Conservation (phyloP, 1,140 invertebrate species). For the Penaeus japonicus region DNA sequence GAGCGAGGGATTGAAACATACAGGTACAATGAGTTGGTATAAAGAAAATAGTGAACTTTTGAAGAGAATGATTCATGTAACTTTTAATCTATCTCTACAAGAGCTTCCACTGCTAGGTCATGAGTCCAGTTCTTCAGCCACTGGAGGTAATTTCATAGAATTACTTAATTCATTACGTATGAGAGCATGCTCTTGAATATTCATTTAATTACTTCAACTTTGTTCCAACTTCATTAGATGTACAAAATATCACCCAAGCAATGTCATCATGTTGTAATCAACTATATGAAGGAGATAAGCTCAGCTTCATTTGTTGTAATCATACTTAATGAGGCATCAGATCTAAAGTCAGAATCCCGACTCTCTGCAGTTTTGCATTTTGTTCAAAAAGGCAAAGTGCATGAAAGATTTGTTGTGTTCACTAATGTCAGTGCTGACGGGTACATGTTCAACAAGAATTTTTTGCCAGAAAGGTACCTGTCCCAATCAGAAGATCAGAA, state of each 20-base stretch:
- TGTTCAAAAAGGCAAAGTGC: conserved; percentile 6
- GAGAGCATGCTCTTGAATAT: background rate
- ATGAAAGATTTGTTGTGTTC: conserved; percentile 22
- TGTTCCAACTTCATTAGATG: conserved; percentile 3
- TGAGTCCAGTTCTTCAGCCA: conserved; percentile 17
- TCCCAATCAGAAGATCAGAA: too few relatives aligned
- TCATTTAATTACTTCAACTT: conserved; percentile 23
- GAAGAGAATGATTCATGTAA: conserved; percentile 4
- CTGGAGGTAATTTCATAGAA: conserved; percentile 1
- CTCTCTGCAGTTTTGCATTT: conserved; percentile 9
- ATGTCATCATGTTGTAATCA: background rate
- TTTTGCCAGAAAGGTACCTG: too few relatives aligned
- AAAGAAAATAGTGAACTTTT: background rate
- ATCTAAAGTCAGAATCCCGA: conserved; percentile 13
- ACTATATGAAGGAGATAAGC: conserved; percentile 19
- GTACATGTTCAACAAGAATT: too few relatives aligned
- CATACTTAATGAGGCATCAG: conserved; percentile 6
- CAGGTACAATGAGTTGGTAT: conserved; percentile 20
- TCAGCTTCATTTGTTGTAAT: conserved; percentile 18
- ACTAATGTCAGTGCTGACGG: background rate
- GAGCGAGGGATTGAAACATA: background rate
- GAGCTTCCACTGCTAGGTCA: background rate
- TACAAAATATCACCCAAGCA: conserved; percentile 8
- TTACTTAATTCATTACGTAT: conserved; percentile 4
- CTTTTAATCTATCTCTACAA: background rate